Evolutionary conservation across 2,113 vertebrate species (phyloP), one percentile per base, ranked within the genome.

Genomic region (Pedionomus torquatus): DNA sequence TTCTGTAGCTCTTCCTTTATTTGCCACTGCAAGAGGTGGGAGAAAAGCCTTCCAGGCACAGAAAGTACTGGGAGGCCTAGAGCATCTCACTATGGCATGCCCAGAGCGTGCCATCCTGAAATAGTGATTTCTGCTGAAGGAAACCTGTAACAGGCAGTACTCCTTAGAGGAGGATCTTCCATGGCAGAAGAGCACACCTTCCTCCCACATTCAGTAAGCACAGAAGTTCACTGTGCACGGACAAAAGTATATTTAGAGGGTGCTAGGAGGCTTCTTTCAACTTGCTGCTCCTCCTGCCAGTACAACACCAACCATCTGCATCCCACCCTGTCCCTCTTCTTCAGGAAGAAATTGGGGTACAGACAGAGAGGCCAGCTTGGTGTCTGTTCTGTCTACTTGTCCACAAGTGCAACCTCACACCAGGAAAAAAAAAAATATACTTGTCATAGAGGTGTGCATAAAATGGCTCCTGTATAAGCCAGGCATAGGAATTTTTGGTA

Each of bases 281-380:
- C 30, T 46, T 76, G 33, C 51, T 31, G 14, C 76, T 43, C 37
- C 28, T 92, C 43, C 41, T 8, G 18, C 11, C 44, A 55, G 37
- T 65, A 55, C 20, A 54, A 14, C 37, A 49, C 2, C 0, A 0
- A 69, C 31, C 49, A 48, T 17, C 33, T 0, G 0, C 7, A 2
- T 58, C 44, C 37, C 30, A 60, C 3, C 35, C 11, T 1, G 1
- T 16, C 65, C 19, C 39, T 78, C 49, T 20, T 41, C 46, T 71
- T 46, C 71, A 39, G 2, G 19, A n/a, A 39, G 30, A 33, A 28
- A 54, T 35, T 1, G 2, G 44, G 41, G 5, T 16, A 43, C 1
- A 5, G 68, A 41, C 31, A 76, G 17, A 48, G 5, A 54, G 15
- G 21, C 16, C 58, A 35, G 12, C 41, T 37, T n/a, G 46, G 39